Evolutionary conservation across 2,888 invertebrate genomes (phyloP), one percentile per base, ranked within the genome.

Genomic region (Atethmia centrago): DNA sequence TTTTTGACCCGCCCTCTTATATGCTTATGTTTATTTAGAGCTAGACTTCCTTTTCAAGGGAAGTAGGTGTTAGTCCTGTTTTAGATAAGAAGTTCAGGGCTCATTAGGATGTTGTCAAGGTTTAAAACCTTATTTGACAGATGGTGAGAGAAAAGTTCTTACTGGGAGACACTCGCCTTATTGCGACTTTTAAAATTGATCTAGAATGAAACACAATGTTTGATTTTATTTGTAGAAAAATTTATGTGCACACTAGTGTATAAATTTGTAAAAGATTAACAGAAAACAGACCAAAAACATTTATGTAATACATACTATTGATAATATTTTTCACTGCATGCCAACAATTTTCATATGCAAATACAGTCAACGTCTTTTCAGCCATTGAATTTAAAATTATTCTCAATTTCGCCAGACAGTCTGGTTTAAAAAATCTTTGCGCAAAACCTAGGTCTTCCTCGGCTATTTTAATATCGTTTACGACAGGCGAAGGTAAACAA

Each of bases 391-490:
- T 56, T 16, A 28, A 79, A 82, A 55, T 14, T 28, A 63, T 66
- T 66, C 4, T 21, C 49, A 16, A 28, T 79, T 67, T 42, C 21
- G 25, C 51, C 42, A 58, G 67, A 53, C 63, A 36, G 59, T 21
- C 25, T 56, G 42, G 47, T 74, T 64, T 45, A 36, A 63, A 74
- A 68, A 62, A 40, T 31, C 36, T 51, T 16, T 0, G n/a, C 14
- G 12, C 47, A 40, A 53, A 51, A n/a, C 84, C 61, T 79, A 66
- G 68, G 61, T 63, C 45, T 68, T 74, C 19, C 42, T 61, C 55
- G 25, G 69, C 55, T 82, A 87, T 85, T 87, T 87, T 83, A 85
- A 87, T 81, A 81, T 75, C 58, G 64, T 56, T 66, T 45, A 45
- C 25, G n/a, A 70, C 55, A 69, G 36, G 67, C 56, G 42, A 42